Base-by-base conservation (phyloP, 2,888 invertebrate genomes). In the Diplolepis rosae region DNA sequence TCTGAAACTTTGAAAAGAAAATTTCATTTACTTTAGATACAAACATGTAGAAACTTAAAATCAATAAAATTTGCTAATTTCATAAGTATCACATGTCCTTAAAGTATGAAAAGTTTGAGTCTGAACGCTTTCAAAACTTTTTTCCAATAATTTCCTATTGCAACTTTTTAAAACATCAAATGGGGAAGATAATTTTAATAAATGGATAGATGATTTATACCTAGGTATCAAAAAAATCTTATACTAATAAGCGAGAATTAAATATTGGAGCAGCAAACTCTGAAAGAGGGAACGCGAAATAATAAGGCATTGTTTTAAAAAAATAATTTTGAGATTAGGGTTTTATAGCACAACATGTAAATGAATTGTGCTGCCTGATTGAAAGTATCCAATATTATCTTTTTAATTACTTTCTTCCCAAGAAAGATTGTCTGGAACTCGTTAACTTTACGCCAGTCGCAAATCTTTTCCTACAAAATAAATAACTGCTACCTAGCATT, bases 131-230 rank as follows among this genome's bases (percentile, higher is more conserved):
- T n/a, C n/a, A n/a, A n/a, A n/a, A n/a, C n/a, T n/a, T n/a, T n/a
- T n/a, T n/a, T n/a, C n/a, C n/a, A n/a, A n/a, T n/a, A n/a, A n/a
- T n/a, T n/a, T n/a, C n/a, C n/a, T n/a, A n/a, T n/a, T n/a, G n/a
- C n/a, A n/a, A n/a, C n/a, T n/a, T n/a, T n/a, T n/a, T 7, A 22
- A 56, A 13, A 24, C 32, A 18, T 56, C 22, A 35, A 56, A 56
- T 35, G 32, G 35, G 56, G 56, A 56, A 56, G 22, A 22, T 56
- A 4, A 32, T 35, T 35, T 54, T 56, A 35, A n/a, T 35, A 35
- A 56, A 56, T 56, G 56, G 35, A 35, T 22, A 22, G 6, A 35
- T 24, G 35, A 56, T 56, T 56, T 18, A 13, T 32, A 56, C 22
- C 35, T 22, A 35, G n/a, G 22, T 32, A 6, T 11, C 15, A 13